Evolutionary conservation across 1,140 invertebrate genomes (phyloP).

Genomic region (Sweltsa coloradensis): DNA sequence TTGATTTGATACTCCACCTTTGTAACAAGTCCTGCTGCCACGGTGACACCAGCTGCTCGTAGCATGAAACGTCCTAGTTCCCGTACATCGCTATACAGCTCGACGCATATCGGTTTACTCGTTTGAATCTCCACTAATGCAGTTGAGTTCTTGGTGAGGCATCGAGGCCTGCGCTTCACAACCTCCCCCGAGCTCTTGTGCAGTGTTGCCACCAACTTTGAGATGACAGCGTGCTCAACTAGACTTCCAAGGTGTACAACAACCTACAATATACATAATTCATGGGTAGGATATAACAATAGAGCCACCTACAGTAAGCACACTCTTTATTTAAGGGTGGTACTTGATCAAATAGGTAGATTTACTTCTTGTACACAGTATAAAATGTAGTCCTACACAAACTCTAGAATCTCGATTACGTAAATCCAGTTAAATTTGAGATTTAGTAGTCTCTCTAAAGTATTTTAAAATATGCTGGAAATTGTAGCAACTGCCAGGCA

Average conservation of each 20-base stretch:
- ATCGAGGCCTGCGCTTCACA: conserved; percentile 79
- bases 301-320: background rate
- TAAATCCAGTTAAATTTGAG: no score
- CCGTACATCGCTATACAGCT: conserved; percentile 83
- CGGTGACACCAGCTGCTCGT: conserved; percentile 72
- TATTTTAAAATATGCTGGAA: no score
- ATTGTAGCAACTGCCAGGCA: no score
- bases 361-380: no score
- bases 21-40: conserved; percentile 89
- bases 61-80: conserved; percentile 89
- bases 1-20: no score
- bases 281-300: background rate
- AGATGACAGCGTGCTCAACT: conserved; percentile 77
- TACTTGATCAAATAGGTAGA: no score
- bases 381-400: no score
- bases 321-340: background rate
- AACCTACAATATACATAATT: no score
- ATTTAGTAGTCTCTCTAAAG: no score
- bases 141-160: conserved; percentile 78
- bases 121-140: conserved; percentile 84
- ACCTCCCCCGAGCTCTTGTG: conserved; percentile 88
- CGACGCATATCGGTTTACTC: conserved; percentile 74
- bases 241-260: conserved; percentile 85
- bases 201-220: conserved; percentile 71
- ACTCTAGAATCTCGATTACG: no score